Percentiles rank a stretch among this genome's conserved stretches.
Conservation (phyloP, 1,140 invertebrate species). For the Psix sp. region DNA sequence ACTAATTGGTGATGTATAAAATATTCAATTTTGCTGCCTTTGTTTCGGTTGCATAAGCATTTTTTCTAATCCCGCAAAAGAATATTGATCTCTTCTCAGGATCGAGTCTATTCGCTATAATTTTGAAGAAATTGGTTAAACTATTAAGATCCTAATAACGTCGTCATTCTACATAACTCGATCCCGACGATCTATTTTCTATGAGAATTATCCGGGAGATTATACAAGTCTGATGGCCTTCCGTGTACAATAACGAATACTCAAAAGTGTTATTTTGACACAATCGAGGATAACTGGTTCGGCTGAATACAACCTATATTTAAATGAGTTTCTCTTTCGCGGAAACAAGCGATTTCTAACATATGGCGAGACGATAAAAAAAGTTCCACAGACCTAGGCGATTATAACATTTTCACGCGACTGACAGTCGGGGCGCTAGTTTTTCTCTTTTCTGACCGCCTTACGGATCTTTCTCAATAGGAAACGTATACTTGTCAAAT, state of each 20-base stretch:
- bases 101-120: no score
- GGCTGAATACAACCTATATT: constrained; percentile 43
- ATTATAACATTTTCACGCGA: constrained; percentile 53
- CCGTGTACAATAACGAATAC: constrained; percentile 6
- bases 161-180: not conserved
- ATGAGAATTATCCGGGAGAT: not conserved
- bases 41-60: no score
- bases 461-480: constrained; percentile 21
- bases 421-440: constrained; percentile 29
- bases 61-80: no score
- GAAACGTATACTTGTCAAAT: constrained; percentile 47
- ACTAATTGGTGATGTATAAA: no score
- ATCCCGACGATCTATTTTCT: not conserved
- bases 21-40: no score
- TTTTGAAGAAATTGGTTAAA: no score
- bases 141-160: no score
- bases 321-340: constrained; percentile 52
- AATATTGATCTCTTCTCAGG: no score
- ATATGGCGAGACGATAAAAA: constrained; percentile 47
- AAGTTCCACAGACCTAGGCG: constrained; percentile 25
- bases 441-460: constrained; percentile 22
- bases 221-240: not conserved
- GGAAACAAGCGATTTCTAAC: constrained; percentile 44
- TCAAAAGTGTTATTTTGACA: constrained; percentile 38
- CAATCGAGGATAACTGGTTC: constrained; percentile 34